phyloP scores from a whole-genome alignment of 2,888 invertebrate genomes.

The Epirrhoe tristata region DNA sequence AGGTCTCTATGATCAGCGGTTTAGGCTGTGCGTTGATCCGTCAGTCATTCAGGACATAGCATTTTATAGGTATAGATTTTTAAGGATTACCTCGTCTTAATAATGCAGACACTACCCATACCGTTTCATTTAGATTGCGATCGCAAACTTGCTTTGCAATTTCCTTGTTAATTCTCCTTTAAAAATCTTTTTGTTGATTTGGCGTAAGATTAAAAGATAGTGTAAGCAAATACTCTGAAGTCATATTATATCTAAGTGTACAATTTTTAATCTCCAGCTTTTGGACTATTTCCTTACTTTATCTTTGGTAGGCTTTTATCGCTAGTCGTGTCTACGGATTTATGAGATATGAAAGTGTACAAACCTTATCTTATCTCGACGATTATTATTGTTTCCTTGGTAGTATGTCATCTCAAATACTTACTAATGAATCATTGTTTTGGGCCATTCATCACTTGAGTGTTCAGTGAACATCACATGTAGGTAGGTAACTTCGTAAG shows the following conservation, averaged over 20 bases:
- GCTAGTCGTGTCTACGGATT: slow-evolving; percentile 47
- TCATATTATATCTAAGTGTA: slow-evolving; percentile 42
- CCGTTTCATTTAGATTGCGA: not conserved
- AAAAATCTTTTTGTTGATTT: slow-evolving; percentile 7
- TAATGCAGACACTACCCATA: not conserved
- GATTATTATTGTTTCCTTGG: slow-evolving; percentile 29
- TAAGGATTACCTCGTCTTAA: too few relatives aligned
- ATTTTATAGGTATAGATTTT: too few relatives aligned
- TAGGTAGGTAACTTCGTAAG: too few relatives aligned
- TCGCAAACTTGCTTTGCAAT: not conserved
- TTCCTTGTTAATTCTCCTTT: not conserved
- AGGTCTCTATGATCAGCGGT: too few relatives aligned
- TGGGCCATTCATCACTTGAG: slow-evolving; percentile 1
- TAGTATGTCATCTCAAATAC: slow-evolving; percentile 14
- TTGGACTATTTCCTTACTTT: slow-evolving; percentile 37
- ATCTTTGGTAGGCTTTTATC: slow-evolving; percentile 54
- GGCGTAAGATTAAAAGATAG: slow-evolving; percentile 6
- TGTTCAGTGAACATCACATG: not conserved
- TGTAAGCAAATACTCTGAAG: slow-evolving; percentile 13
- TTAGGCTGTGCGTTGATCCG: too few relatives aligned
- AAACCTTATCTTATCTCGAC: slow-evolving; percentile 40
- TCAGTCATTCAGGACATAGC: too few relatives aligned
- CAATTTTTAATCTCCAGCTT: slow-evolving; percentile 32
- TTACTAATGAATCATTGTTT: slow-evolving; percentile 33
- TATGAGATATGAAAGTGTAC: slow-evolving; percentile 46